Evolutionary conservation across 2,113 vertebrate species (phyloP), one percentile per base, ranked within the genome.

Genomic region (Rhynchomys soricoides): DNA sequence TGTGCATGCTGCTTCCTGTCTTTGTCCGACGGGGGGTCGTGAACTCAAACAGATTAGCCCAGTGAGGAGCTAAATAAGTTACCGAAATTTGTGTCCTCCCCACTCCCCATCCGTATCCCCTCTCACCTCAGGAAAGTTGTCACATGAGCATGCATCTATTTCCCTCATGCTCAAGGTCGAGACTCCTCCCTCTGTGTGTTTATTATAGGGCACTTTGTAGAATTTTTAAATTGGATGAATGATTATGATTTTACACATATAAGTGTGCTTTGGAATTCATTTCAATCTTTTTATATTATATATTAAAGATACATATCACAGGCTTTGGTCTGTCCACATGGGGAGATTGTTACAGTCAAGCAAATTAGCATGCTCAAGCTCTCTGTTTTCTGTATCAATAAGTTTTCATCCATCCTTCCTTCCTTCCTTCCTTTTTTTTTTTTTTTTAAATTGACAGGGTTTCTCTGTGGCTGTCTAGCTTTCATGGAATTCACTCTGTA

Each of bases 81-180:
- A 29, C 77, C 37, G 77, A 48, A 59, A 15, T 86, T 48, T 19
- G 59, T 50, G 64, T 22, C 64, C 29, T 52, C 26, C 37, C 6
- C 7, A 1, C 52, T 34, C 10, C 13, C 50, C 83, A 40, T 31
- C 24, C 3, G 0, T 2, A 1, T 50, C 31, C 10, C 52, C 7
- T 48, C 43, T 88, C 16, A 79, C 62, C 50, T 74, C 77, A 55
- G 12, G 34, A 57, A 74, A 77, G 59, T 82, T 17, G 13, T 62
- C 43, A 68, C 3, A 43, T 43, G n/a, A 59, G 55, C 70, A n/a
- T 31, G 37, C 15, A 45, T 22, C 19, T 34, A 11, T 57, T 83
- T 8, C 26, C 34, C 48, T 34, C 77, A 66, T 16, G 37, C 10
- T 43, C 79, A 26, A 10, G 12, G 3, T 91, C 31, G 16, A 34